phyloP scores from a whole-genome alignment of 2,113 vertebrate genomes.

The Odocoileus hemionus region DNA sequence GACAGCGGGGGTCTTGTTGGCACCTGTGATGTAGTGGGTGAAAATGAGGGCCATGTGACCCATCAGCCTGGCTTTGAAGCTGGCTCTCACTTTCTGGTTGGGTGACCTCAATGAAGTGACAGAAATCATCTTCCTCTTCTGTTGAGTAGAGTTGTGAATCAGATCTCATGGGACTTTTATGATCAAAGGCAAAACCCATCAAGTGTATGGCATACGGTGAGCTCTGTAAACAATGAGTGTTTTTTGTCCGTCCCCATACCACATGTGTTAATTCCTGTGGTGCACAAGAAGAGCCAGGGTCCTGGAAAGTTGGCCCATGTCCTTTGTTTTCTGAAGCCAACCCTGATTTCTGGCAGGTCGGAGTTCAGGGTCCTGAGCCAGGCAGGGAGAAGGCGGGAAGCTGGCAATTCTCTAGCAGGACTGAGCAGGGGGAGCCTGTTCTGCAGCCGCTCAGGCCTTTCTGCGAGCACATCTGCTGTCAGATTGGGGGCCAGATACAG shows the following conservation, averaged over 20 bases:
- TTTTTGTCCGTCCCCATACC: accelerated
- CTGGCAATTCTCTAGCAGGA: not conserved
- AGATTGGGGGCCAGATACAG: not conserved
- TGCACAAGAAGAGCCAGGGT: not conserved
- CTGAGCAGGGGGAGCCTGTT: accelerated
- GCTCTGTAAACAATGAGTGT: not conserved
- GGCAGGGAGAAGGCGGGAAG: not conserved
- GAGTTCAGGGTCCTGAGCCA: not conserved
- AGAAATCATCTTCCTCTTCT: not conserved
- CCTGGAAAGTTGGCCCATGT: accelerated
- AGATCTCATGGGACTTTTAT: not conserved
- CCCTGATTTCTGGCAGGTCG: not conserved
- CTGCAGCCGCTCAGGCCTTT: not conserved
- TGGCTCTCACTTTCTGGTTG: not conserved
- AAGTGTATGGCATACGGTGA: not conserved
- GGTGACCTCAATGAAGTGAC: not conserved
- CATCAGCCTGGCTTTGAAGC: not conserved
- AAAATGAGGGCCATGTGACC: not conserved
- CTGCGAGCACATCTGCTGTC: not conserved
- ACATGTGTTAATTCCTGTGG: not conserved
- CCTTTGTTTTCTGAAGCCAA: not conserved
- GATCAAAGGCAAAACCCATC: not conserved
- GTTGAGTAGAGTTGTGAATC: not conserved
- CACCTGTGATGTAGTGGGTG: not conserved
- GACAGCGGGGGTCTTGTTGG: not conserved